Conservation (phyloP, 2,888 invertebrate genomes). For the Cloeon dipterum region DNA sequence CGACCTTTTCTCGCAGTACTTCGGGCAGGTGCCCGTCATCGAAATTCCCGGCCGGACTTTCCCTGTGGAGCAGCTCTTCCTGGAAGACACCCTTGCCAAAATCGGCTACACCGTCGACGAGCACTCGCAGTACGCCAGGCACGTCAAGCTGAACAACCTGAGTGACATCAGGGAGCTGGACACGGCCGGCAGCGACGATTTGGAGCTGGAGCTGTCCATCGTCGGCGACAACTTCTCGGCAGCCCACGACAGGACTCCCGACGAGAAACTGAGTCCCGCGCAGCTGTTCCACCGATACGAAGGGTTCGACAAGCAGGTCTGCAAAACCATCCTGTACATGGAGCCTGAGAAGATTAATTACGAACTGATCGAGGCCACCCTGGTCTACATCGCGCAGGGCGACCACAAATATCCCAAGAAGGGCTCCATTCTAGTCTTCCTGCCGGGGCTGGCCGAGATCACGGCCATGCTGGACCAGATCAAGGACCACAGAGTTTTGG, state of each 20-base stretch:
- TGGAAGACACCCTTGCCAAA: conserved; percentile 58
- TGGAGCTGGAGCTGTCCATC: conserved; percentile 39
- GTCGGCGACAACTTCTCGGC: conserved; percentile 23
- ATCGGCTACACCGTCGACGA: conserved; percentile 34
- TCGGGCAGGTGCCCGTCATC: conserved; percentile 50
- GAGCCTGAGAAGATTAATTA: conserved; percentile 55
- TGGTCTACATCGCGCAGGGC: conserved; percentile 45
- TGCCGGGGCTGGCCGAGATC: conserved; percentile 62
- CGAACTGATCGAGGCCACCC: conserved; percentile 45
- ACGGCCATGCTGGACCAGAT: conserved; percentile 44
- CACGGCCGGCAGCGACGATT: conserved; percentile 19
- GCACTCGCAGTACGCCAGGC: conserved; percentile 33
- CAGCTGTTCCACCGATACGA: conserved; percentile 43
- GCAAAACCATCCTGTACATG: conserved; percentile 52
- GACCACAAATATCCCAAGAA: conserved; percentile 38
- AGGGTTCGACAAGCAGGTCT: conserved; percentile 32
- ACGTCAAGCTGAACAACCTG: conserved; percentile 4
- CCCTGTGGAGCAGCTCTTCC: conserved; percentile 55
- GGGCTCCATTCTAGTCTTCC: conserved; percentile 57
- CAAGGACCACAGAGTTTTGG: conserved; percentile 35
- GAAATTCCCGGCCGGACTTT: conserved; percentile 61
- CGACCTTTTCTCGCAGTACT: conserved; percentile 63
- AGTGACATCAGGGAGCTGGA: conserved; percentile 5
- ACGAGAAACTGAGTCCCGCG: conserved; percentile 43
- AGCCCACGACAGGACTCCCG: conserved; percentile 34